phyloP scores from a whole-genome alignment of 2,797 vertebrate genomes.

The Mormyrus proboscirostris region DNA sequence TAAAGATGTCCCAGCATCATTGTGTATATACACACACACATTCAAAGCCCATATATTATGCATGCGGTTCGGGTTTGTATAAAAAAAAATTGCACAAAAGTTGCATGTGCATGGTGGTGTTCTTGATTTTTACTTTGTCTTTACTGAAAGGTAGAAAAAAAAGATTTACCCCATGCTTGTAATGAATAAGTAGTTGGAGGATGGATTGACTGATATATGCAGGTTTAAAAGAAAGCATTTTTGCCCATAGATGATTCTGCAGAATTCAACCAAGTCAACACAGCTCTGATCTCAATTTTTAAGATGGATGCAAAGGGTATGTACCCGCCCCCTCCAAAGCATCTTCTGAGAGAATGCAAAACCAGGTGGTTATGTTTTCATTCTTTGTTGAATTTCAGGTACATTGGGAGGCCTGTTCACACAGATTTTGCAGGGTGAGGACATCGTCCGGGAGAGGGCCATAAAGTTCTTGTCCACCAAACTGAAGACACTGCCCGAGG shows the following conservation, averaged over 20 bases:
- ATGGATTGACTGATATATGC: not conserved
- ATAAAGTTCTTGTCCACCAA: conserved; percentile 93
- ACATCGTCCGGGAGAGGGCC: conserved; percentile 88
- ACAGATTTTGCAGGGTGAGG: conserved; percentile 95
- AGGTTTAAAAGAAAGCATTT: not conserved
- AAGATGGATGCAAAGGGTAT: conserved; percentile 95
- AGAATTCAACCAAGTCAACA: conserved; percentile 95
- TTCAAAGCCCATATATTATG: not conserved
- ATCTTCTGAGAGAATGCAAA: not conserved
- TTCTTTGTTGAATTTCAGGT: conserved; percentile 56
- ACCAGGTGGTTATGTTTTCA: not conserved
- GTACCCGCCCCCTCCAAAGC: not conserved
- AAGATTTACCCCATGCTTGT: not conserved
- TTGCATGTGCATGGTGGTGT: not conserved
- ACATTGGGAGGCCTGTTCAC: conserved; percentile 92
- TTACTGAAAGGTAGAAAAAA: not conserved
- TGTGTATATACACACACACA: not conserved
- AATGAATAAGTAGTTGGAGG: not conserved
- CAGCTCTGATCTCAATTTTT: conserved; percentile 90
- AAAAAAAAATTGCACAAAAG: not conserved
- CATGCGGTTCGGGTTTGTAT: not conserved
- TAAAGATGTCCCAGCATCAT: not conserved
- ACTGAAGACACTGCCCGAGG: conserved; percentile 83
- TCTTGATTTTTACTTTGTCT: not conserved
- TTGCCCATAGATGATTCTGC: conserved; percentile 79